Conservation (phyloP, 1,140 invertebrate species). For the Bemisia tabaci region DNA sequence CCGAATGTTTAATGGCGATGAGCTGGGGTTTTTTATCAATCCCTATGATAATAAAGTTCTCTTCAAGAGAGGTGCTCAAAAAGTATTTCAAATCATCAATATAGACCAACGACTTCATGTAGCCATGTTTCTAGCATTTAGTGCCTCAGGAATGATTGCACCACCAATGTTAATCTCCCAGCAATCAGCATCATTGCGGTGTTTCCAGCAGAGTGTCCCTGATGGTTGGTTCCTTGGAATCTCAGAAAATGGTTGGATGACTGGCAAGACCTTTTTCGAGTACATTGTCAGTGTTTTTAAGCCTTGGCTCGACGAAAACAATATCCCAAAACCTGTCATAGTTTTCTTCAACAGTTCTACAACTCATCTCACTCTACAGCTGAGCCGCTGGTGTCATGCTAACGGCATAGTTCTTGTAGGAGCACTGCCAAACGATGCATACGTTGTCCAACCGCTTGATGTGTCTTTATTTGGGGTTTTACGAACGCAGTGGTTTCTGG, state of each 20-base stretch:
- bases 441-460: constrained; percentile 32
- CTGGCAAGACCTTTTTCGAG: constrained; percentile 28
- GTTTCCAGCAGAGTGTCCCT: constrained; percentile 16
- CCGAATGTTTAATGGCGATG: neutral
- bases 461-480: constrained; percentile 28
- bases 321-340: constrained; percentile 26
- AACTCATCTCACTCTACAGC: neutral
- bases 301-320: constrained; percentile 28
- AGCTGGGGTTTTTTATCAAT: neutral
- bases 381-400: neutral
- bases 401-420: constrained; percentile 23
- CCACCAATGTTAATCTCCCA: neutral
- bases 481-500: constrained; percentile 28
- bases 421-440: constrained; percentile 31
- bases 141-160: neutral
- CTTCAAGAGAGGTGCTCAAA: neutral
- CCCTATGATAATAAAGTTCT: neutral
- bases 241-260: constrained; percentile 33
- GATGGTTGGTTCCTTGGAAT: constrained; percentile 26
- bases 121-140: neutral
- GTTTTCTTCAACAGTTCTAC: constrained; percentile 31
- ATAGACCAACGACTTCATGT: neutral
- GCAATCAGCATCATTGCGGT: neutral
- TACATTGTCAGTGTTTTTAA: constrained; percentile 31
- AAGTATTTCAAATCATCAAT: neutral